Evolutionary conservation across 1,140 invertebrate genomes (phyloP).

Genomic region (Notospermus geniculatus): DNA sequence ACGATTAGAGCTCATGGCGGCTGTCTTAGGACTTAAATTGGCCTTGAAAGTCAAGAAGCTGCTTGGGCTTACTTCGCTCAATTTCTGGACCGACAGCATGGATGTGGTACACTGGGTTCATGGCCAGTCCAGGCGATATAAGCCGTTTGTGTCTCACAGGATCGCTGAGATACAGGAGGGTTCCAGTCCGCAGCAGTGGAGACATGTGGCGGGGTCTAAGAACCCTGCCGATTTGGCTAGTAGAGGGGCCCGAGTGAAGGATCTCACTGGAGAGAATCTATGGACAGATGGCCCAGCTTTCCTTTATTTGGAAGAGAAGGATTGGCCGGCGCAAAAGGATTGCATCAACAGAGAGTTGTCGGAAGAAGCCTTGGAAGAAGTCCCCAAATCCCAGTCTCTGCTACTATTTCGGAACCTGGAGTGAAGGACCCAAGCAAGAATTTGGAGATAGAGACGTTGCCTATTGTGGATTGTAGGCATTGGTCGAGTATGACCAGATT

Average conservation of each 20-base stretch:
- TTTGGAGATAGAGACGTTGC: no score
- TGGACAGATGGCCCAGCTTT: not conserved
- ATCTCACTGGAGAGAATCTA: not conserved
- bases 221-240: not conserved
- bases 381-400: not conserved
- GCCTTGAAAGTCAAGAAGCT: not conserved
- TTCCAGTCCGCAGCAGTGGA: not conserved
- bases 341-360: not conserved
- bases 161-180: not conserved
- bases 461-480: no score
- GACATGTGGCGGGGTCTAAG: not conserved
- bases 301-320: not conserved
- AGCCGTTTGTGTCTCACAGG: constrained; percentile 5
- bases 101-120: constrained; percentile 6
- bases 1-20: not conserved
- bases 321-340: not conserved
- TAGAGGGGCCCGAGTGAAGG: not conserved
- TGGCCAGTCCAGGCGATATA: not conserved
- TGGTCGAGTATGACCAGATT: no score
- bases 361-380: not conserved
- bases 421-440: no score
- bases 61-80: not conserved
- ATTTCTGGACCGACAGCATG: constrained; percentile 1
- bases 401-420: not conserved
- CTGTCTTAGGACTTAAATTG: not conserved